Percentiles rank a stretch among this genome's conserved stretches.
Evolutionary conservation across 2,113 vertebrate species (phyloP).

Genomic region (Camelus dromedarius): DNA sequence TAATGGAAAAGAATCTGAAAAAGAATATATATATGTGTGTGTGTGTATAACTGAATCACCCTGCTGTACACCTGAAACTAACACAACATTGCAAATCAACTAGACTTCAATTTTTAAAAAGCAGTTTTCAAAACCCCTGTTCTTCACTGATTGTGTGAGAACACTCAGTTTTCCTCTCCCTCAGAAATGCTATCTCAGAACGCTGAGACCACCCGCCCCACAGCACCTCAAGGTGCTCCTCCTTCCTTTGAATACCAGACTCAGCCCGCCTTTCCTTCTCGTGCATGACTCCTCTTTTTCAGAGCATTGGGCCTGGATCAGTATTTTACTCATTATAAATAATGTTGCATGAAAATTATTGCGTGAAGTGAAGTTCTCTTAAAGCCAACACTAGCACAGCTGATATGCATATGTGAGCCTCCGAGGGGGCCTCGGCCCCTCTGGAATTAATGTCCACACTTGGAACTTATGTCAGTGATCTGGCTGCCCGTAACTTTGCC

Average conservation of each 20-base stretch:
- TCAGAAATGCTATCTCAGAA: neutral
- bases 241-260: neutral
- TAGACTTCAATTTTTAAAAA: too few relatives aligned
- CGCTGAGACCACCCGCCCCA: rapidly evolving
- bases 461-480: too few relatives aligned
- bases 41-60: too few relatives aligned
- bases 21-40: too few relatives aligned
- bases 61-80: too few relatives aligned
- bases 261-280: neutral
- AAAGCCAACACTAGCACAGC: neutral
- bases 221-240: too few relatives aligned
- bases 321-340: neutral
- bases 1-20: too few relatives aligned
- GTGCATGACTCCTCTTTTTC: neutral
- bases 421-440: rapidly evolving
- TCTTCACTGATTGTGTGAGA: neutral
- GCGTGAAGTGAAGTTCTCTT: neutral
- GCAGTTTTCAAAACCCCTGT: neutral
- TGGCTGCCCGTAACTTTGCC: neutral
- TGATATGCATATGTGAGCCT: neutral
- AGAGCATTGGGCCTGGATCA: neutral
- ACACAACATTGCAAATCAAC: too few relatives aligned
- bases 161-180: neutral
- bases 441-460: neutral
- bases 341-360: neutral